Conservation (phyloP, 2,888 invertebrate genomes). For the Zaprionus bogoriensis region DNA sequence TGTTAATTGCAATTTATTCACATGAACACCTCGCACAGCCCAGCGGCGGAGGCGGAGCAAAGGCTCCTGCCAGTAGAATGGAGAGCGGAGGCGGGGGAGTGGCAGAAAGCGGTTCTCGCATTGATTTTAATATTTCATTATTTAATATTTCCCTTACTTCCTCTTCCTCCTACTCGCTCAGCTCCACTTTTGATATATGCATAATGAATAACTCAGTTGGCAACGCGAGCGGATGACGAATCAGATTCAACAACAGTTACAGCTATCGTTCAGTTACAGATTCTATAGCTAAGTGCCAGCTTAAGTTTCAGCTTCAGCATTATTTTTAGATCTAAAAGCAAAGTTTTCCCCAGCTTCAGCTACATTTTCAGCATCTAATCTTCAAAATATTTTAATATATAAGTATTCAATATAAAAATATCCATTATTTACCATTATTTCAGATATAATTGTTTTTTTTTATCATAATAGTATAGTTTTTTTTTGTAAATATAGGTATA, state of each 20-base stretch:
- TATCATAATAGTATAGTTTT: too few relatives aligned
- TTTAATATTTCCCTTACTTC: constrained; percentile 58
- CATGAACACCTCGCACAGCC: constrained; percentile 74
- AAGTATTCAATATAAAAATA: too few relatives aligned
- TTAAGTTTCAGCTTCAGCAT: too few relatives aligned
- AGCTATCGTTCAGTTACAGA: neutral
- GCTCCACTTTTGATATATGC: constrained; percentile 1
- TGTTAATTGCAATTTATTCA: constrained; percentile 81
- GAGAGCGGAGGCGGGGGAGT: neutral
- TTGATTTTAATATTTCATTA: constrained; percentile 75
- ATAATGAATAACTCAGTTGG: constrained; percentile 18
- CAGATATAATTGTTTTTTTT: too few relatives aligned
- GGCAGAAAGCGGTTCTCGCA: constrained; percentile 14
- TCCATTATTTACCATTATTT: too few relatives aligned
- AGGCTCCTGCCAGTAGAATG: too few relatives aligned
- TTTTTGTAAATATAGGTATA: too few relatives aligned
- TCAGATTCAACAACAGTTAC: neutral
- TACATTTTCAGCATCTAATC: too few relatives aligned
- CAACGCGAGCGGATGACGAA: neutral
- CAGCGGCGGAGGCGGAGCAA: neutral
- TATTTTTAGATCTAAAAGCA: too few relatives aligned
- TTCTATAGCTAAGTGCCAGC: too few relatives aligned
- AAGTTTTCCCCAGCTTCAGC: too few relatives aligned
- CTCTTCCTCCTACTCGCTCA: neutral
- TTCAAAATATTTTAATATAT: too few relatives aligned